These are phyloP conservation scores for Ailuropoda melanoleuca DNA, from an alignment of 2,113 vertebrate genomes.

Conservation along the genomic window DNA sequence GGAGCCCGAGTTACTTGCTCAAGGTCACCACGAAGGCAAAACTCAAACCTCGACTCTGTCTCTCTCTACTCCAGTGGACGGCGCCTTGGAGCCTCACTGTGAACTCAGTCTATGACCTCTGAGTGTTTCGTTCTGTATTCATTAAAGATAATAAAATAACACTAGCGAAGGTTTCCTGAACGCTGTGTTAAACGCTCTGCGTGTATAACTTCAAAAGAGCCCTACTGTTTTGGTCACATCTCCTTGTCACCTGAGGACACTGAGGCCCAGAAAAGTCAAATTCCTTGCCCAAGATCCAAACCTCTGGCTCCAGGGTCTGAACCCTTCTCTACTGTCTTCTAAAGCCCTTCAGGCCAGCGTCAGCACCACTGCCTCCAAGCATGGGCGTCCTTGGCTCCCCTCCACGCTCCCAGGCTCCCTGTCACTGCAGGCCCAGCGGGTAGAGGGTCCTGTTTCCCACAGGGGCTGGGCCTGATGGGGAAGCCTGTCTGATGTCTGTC, in stretches of 20 bases:
- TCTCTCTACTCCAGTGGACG: rapidly evolving
- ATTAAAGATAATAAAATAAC: background rate
- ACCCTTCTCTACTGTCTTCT: background rate
- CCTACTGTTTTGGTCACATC: background rate
- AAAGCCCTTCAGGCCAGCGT: background rate
- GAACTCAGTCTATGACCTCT: background rate
- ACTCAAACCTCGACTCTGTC: background rate
- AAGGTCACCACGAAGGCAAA: background rate
- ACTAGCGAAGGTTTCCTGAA: background rate
- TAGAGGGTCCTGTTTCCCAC: background rate
- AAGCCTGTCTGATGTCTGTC: background rate
- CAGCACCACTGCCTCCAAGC: rapidly evolving
- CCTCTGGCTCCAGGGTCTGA: background rate
- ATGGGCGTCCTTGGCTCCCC: rapidly evolving
- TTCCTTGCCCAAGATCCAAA: background rate
- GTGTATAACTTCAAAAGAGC: background rate
- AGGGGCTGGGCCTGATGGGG: rapidly evolving
- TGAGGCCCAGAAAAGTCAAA: background rate
- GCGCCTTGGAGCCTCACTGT: background rate
- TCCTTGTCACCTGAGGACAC: background rate
- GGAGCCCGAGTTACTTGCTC: background rate
- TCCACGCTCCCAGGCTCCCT: background rate
- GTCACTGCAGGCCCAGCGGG: rapidly evolving
- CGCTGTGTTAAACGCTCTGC: background rate
- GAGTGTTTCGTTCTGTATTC: background rate